Evolutionary conservation across 2,113 vertebrate species (phyloP), one percentile per base, ranked within the genome.

Genomic region (Pelecanoides urinatrix): DNA sequence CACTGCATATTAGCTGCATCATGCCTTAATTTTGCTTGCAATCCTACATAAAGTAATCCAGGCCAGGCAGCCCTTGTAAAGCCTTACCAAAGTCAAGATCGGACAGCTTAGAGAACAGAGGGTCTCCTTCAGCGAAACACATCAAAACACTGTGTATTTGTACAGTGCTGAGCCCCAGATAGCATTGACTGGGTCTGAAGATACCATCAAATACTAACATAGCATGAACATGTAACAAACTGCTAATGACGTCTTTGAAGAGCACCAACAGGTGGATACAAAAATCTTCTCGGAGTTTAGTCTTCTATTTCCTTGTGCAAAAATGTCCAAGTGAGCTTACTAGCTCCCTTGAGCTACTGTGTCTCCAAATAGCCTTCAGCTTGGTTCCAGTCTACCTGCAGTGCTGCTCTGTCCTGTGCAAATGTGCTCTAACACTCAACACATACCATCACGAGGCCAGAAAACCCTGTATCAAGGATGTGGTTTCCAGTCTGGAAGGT

Each of bases 391-490:
- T 0, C 45, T 13, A 50, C 25, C 88, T 45, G 45, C 47, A 4
- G 47, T 7, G 19, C 38, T 34, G 56, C 73, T 68, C 29, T 8
- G 6, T 5, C 36, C 68, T 45, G 42, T 9, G 20, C 73, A 91
- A 58, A 58, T 2, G 1, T 6, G 13, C 62, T 62, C 38, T 36
- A 42, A 59, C 12, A 15, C 50, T 25, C 79, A 55, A 55, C 38
- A 44, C 18, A 8, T 1, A 22, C 4, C 7, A 0, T 1, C 12
- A 40, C 1, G 0, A 2, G 4, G 52, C 20, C 76, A 77, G 49
- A 55, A 92, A 75, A 17, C 6, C 16, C 32, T 8, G 3, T 15
- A 29, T 6, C 19, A n/a, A 45, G 19, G 22, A 49, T 27, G 18
- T 5, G 9, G 25, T 56, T 68, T 53, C 49, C 58, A 30, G 15